These are phyloP conservation scores for Paradisaea rubra DNA, from an alignment of 2,113 vertebrate genomes.

Conservation along the genomic window DNA sequence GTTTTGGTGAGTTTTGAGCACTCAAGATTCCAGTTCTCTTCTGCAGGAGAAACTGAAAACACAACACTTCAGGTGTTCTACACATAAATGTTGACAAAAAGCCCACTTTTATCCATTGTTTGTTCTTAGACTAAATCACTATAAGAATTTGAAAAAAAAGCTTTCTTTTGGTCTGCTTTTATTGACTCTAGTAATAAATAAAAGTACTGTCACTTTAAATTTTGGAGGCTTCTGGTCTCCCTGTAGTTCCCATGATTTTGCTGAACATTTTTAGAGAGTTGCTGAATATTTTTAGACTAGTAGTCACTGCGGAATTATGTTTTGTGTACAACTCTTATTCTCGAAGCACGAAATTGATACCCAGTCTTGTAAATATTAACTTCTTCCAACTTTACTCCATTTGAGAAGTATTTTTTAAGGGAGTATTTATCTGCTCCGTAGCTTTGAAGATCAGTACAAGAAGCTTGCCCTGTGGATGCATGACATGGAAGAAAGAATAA, in stretches of 20 bases:
- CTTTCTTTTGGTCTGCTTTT: not conserved
- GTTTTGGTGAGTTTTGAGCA: not conserved
- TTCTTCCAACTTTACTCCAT: not conserved
- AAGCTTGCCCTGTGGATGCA: constrained; percentile 81
- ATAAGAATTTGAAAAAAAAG: not conserved
- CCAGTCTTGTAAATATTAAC: not conserved
- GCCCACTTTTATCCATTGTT: not conserved
- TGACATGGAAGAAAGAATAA: constrained; percentile 83
- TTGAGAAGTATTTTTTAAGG: not conserved
- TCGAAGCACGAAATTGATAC: not conserved
- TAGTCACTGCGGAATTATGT: constrained; percentile 25
- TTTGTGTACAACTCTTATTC: not conserved
- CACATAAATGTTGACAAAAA: not conserved
- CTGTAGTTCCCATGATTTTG: constrained; percentile 51
- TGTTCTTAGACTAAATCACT: not conserved
- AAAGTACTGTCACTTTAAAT: constrained; percentile 47
- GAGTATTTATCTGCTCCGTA: constrained; percentile 46
- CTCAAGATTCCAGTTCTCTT: not conserved
- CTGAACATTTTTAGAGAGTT: constrained; percentile 49
- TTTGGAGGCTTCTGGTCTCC: not conserved
- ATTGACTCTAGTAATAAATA: not conserved
- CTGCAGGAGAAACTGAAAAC: not conserved
- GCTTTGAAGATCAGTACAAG: constrained; percentile 83
- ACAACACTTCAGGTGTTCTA: not conserved
- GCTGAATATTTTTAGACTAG: constrained; percentile 61